Conservation (phyloP, 2,888 invertebrate species). For the Hydriomena furcata region DNA sequence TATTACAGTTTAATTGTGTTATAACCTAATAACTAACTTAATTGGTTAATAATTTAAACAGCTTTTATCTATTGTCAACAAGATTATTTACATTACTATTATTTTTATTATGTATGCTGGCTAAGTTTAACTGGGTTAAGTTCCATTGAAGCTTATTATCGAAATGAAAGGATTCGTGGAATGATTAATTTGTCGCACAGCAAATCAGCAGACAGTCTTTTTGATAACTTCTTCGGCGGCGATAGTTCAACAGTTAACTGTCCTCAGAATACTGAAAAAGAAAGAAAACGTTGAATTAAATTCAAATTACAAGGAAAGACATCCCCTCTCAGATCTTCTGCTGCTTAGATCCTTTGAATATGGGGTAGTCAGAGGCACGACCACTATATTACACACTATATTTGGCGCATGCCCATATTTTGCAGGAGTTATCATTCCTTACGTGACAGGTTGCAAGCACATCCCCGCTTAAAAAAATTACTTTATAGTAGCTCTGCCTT, state of each 20-base stretch:
- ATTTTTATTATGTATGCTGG: too few species aligned
- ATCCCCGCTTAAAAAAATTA: too few species aligned
- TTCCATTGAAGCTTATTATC: slow-evolving; percentile 5
- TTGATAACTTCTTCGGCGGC: slow-evolving; percentile 8
- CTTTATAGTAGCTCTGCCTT: too few species aligned
- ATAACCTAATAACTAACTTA: slow-evolving; percentile 10
- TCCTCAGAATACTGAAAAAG: slow-evolving; percentile 68
- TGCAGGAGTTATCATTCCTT: too few species aligned
- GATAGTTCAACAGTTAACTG: slow-evolving; percentile 64
- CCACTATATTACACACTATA: too few species aligned
- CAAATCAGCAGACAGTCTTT: slow-evolving; percentile 23
- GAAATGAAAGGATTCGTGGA: slow-evolving; percentile 5
- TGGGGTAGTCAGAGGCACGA: too few species aligned
- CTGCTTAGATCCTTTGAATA: too few species aligned
- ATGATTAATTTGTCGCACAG: slow-evolving; percentile 13
- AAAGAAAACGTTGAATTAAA: slow-evolving; percentile 21
- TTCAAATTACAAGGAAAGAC: too few species aligned
- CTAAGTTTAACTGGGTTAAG: slow-evolving; percentile 6
- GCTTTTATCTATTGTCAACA: slow-evolving; percentile 6
- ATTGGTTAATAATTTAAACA: slow-evolving; percentile 19
- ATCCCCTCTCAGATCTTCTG: too few species aligned
- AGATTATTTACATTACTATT: slow-evolving; percentile 23
- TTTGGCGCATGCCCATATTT: too few species aligned
- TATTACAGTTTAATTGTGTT: slow-evolving; percentile 15
- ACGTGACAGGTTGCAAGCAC: too few species aligned